Percentiles rank a stretch among this genome's conserved stretches.
Evolutionary conservation across 1,140 invertebrate genomes (phyloP).

Genomic region (Calephelis nemesis): DNA sequence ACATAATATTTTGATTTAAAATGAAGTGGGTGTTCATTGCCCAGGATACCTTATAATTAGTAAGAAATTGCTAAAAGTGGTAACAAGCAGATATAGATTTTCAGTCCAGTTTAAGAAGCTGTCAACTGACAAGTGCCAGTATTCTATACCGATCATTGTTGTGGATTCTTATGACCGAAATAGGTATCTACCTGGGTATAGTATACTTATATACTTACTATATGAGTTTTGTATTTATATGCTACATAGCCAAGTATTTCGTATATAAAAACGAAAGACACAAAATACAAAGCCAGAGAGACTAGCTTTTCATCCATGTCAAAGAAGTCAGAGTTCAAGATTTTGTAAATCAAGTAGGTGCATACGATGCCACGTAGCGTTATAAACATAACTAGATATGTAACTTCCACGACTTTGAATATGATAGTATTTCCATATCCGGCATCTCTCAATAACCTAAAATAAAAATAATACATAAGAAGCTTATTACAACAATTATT

Average conservation of each 20-base stretch:
- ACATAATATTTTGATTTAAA: too few species aligned
- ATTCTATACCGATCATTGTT: too few species aligned
- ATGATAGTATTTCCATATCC: conserved; percentile 48
- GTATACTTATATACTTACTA: conserved; percentile 48
- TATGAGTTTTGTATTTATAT: conserved; percentile 62
- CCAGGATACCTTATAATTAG: too few species aligned
- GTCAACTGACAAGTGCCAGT: too few species aligned
- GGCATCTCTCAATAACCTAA: conserved; percentile 56
- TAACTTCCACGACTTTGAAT: conserved; percentile 51
- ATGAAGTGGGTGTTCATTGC: too few species aligned
- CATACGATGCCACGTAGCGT: conserved; percentile 52
- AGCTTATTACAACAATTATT: background rate
- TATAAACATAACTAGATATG: conserved; percentile 55
- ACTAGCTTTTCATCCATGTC: conserved; percentile 57
- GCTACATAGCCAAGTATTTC: conserved; percentile 60
- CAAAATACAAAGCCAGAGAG: conserved; percentile 48
- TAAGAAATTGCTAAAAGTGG: too few species aligned
- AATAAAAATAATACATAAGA: conserved; percentile 18
- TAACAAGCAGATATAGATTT: too few species aligned
- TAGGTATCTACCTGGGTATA: background rate
- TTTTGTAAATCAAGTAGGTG: conserved; percentile 50
- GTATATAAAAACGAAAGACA: conserved; percentile 56
- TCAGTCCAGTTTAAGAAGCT: too few species aligned
- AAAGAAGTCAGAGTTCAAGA: conserved; percentile 50
- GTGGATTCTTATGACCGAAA: too few species aligned